Evolutionary conservation across 2,888 invertebrate genomes (phyloP).

Genomic region (Oxyteleia sp.): DNA sequence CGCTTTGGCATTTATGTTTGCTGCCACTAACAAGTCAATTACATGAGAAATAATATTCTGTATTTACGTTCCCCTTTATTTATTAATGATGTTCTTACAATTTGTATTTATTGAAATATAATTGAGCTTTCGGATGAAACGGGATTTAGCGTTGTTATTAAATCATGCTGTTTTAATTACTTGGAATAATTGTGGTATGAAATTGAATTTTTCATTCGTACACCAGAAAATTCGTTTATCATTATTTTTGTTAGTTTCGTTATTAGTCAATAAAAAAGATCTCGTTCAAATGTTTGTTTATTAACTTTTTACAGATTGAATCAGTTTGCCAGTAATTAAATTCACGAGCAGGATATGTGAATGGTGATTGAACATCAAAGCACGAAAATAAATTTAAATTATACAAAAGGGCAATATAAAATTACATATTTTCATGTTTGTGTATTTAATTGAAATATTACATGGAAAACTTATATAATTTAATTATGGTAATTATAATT

Average conservation of each 20-base stretch:
- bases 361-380: too few relatives aligned
- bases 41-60: slow-evolving; percentile 9
- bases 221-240: not conserved
- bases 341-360: too few relatives aligned
- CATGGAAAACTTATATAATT: too few relatives aligned
- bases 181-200: not conserved
- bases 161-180: slow-evolving; percentile 11
- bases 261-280: not conserved
- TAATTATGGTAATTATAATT: too few relatives aligned
- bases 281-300: too few relatives aligned
- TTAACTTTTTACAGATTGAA: not conserved
- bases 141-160: not conserved
- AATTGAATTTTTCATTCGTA: slow-evolving; percentile 6
- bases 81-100: not conserved
- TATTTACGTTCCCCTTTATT: not conserved
- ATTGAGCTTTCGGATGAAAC: not conserved
- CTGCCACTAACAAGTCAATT: slow-evolving; percentile 1
- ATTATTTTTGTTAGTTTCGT: not conserved
- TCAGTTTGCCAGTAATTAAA: too few relatives aligned
- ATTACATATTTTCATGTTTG: too few relatives aligned
- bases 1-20: slow-evolving; percentile 4
- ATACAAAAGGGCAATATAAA: too few relatives aligned
- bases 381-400: too few relatives aligned
- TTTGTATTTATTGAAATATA: not conserved
- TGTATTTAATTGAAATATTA: too few relatives aligned